Conservation (phyloP, 2,797 vertebrate genomes). For the Vipera ursinii region DNA sequence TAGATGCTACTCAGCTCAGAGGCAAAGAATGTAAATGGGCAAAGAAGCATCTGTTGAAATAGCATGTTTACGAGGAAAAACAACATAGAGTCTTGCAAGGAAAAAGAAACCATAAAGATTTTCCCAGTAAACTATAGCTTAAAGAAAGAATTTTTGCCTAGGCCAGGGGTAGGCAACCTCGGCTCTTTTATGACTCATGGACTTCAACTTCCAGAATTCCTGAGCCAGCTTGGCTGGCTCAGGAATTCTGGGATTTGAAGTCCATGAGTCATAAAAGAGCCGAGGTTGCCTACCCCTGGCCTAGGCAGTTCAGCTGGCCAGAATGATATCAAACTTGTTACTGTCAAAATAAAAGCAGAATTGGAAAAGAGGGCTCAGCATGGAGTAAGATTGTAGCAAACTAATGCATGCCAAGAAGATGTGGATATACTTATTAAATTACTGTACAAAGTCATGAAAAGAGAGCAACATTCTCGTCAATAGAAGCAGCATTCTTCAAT, state of each 20-base stretch:
- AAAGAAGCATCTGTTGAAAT: not conserved
- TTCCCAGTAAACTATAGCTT: not conserved
- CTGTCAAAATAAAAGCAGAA: not conserved
- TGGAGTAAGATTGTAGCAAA: not conserved
- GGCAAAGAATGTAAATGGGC: not conserved
- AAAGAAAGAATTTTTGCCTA: not conserved
- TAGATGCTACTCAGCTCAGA: not conserved
- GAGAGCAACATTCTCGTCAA: not conserved
- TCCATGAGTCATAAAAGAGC: too few species aligned
- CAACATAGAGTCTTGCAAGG: not conserved
- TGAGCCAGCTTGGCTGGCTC: too few species aligned
- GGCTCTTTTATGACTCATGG: too few species aligned
- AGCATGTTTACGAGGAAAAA: not conserved
- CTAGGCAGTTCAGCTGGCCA: not conserved
- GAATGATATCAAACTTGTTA: not conserved
- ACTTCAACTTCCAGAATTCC: too few species aligned
- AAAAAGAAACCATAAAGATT: not conserved
- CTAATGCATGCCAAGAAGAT: not conserved
- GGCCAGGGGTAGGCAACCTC: not conserved
- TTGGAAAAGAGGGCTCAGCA: not conserved
- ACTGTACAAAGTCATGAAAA: not conserved
- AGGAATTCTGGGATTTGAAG: too few species aligned
- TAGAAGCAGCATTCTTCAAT: not conserved
- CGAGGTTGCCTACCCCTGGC: too few species aligned
- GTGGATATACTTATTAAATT: not conserved